Conservation (phyloP, 2,113 vertebrate species). For the Salvelinus alpinus region DNA sequence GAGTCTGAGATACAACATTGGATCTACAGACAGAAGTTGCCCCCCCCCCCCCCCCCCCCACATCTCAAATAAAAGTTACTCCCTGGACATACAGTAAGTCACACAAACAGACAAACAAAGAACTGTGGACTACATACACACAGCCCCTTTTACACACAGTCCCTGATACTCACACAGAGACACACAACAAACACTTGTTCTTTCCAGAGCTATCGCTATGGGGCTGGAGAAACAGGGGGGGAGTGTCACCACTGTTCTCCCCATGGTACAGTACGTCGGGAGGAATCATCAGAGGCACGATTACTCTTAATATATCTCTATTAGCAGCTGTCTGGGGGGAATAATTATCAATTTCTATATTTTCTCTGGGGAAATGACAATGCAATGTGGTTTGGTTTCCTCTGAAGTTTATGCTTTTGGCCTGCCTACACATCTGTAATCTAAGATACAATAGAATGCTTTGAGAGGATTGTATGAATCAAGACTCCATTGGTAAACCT, state of each 20-base stretch:
- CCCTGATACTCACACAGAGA: too few species aligned
- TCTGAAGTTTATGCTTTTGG: background rate
- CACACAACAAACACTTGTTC: background rate
- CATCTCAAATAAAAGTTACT: too few species aligned
- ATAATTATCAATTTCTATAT: constrained; percentile 26
- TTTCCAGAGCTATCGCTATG: background rate
- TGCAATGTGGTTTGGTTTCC: background rate
- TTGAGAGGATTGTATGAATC: background rate
- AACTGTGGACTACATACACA: too few species aligned
- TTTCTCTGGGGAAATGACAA: constrained; percentile 7
- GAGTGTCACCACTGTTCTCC: background rate
- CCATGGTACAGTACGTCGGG: constrained; percentile 19
- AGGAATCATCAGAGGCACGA: constrained; percentile 1
- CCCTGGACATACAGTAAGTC: too few species aligned
- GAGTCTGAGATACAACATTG: too few species aligned
- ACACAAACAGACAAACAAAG: too few species aligned
- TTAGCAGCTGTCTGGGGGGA: constrained; percentile 25
- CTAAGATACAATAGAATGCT: too few species aligned
- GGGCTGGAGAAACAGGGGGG: background rate
- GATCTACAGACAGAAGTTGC: too few species aligned
- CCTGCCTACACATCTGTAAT: too few species aligned
- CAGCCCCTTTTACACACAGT: too few species aligned
- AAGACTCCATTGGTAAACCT: background rate
- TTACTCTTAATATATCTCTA: constrained; percentile 22
- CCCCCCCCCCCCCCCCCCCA: too few species aligned